These are phyloP conservation scores for Megalopta genalis DNA, from an alignment of 1,140 invertebrate species.

Conservation along the genomic window DNA sequence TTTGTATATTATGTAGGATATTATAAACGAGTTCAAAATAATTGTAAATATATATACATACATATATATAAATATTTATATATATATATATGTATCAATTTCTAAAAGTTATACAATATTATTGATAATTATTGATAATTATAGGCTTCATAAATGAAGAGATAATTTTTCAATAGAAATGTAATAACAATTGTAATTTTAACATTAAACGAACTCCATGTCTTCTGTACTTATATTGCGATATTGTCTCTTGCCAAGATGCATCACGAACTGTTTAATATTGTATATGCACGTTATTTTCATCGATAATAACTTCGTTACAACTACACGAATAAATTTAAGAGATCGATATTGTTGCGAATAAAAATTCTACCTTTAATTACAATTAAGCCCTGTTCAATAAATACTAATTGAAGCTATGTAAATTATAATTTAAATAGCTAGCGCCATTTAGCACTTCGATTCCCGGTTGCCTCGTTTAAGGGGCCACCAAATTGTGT, in stretches of 20 bases:
- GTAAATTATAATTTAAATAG: too few relatives aligned
- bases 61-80: conserved; percentile 10
- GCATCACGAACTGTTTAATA: neutral
- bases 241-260: conserved; percentile 51
- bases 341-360: conserved; percentile 64
- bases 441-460: too few relatives aligned
- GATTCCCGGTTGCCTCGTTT: too few relatives aligned
- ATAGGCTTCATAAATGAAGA: conserved; percentile 38
- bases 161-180: conserved; percentile 46
- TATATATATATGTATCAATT: conserved; percentile 25
- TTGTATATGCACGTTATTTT: conserved; percentile 6
- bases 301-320: neutral
- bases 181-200: conserved; percentile 27
- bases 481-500: too few relatives aligned
- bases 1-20: conserved; percentile 63
- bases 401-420: too few relatives aligned
- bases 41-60: conserved; percentile 51
- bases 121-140: conserved; percentile 50
- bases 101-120: conserved; percentile 41
- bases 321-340: conserved; percentile 40
- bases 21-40: conserved; percentile 34
- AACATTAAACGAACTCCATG: conserved; percentile 28
- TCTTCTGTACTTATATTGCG: conserved; percentile 42
- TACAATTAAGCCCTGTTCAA: neutral
- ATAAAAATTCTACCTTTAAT: conserved; percentile 20